phyloP scores from a whole-genome alignment of 2,113 vertebrate species.

The Nesogale talazaci region DNA sequence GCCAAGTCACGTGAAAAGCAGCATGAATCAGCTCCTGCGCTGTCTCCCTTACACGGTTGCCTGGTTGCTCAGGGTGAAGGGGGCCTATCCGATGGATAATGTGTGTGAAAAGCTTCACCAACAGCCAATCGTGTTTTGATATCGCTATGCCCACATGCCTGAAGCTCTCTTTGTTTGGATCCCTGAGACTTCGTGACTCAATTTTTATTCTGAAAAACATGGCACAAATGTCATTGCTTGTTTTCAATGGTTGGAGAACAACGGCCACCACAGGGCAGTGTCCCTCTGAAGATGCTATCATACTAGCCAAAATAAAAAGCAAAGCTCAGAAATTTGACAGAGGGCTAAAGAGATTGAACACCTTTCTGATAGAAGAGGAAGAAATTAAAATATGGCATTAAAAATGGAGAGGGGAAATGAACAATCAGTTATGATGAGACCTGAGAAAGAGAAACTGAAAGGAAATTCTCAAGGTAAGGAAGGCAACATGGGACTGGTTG shows the following conservation, averaged over 20 bases:
- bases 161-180: background rate
- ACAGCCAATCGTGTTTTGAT: background rate
- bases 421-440: background rate
- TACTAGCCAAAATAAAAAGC: constrained; percentile 1
- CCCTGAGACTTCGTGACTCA: background rate
- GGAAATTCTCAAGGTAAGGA: constrained; percentile 4
- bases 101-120: background rate
- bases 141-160: background rate
- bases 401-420: constrained; percentile 21
- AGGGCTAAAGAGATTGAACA: constrained; percentile 7
- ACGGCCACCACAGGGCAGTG: background rate
- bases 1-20: background rate
- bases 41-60: background rate
- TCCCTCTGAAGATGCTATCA: background rate
- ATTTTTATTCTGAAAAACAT: background rate
- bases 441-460: background rate
- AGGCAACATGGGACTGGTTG: too few species aligned
- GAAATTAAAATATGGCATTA: constrained; percentile 49
- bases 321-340: constrained; percentile 40
- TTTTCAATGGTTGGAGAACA: background rate
- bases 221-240: background rate
- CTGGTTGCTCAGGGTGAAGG: background rate
- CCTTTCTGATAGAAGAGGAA: constrained; percentile 28
- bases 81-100: background rate
- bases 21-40: background rate